These are phyloP conservation scores for Ammospiza maritima DNA, from an alignment of 2,797 vertebrate genomes.

Conservation along the genomic window DNA sequence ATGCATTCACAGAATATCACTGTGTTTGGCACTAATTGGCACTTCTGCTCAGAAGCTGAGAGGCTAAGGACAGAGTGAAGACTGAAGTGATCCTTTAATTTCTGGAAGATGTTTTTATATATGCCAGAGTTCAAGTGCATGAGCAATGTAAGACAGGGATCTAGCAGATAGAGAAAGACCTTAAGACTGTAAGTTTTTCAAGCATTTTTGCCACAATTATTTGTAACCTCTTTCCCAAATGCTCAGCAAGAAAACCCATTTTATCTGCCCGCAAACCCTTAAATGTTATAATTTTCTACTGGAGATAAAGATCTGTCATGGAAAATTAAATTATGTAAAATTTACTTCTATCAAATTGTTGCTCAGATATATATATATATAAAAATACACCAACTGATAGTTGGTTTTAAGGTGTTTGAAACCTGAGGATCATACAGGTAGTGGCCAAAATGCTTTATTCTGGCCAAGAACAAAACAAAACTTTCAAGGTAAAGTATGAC, in stretches of 20 bases:
- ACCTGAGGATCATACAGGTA: neutral
- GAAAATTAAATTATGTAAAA: neutral
- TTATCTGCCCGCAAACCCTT: neutral
- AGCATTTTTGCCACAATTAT: neutral
- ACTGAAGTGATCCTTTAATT: neutral
- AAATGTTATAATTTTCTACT: neutral
- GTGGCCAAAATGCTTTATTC: neutral
- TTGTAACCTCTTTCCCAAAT: accelerated
- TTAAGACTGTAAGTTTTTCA: neutral
- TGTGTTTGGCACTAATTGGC: neutral
- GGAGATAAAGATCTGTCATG: neutral
- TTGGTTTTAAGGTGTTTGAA: neutral
- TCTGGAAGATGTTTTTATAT: neutral
- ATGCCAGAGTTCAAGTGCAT: neutral
- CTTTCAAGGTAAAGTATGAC: neutral
- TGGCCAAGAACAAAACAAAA: neutral
- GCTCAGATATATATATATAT: neutral
- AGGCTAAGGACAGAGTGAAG: neutral
- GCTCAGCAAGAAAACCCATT: neutral
- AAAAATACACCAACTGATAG: neutral
- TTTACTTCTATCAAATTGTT: neutral
- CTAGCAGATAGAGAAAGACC: neutral
- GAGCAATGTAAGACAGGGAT: neutral
- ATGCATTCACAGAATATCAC: neutral
- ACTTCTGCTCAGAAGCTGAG: neutral